A percentile compares a stretch with the other conserved stretches of the same genome.
Conservation (phyloP, 2,113 vertebrate genomes). For the Pseudorectes ferrugineus region DNA sequence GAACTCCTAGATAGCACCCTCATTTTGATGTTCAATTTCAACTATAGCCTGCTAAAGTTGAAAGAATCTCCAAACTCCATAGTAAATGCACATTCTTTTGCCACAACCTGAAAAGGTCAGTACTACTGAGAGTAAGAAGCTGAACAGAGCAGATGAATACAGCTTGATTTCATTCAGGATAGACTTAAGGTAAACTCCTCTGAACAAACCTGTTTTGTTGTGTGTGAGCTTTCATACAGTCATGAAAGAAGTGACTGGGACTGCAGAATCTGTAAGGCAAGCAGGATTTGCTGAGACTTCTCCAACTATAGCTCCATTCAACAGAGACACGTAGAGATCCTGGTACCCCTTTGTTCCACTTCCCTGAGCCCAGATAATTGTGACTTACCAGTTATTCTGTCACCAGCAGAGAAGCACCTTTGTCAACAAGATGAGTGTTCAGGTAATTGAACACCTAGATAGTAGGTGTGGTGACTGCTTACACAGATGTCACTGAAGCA, state of each 20-base stretch:
- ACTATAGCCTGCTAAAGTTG: neutral
- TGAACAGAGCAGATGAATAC: neutral
- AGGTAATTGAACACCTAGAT: neutral
- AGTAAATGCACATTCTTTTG: neutral
- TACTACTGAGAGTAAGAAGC: neutral
- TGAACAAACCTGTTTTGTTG: neutral
- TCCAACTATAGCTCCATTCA: neutral
- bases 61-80: neutral
- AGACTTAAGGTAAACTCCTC: neutral
- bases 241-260: neutral
- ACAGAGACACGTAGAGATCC: neutral
- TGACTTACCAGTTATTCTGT: neutral
- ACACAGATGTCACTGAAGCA: neutral
- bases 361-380: neutral
- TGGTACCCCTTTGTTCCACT: neutral
- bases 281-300: neutral
- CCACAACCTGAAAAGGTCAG: neutral
- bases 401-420: neutral
- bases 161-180: neutral
- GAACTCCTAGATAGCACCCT: neutral
- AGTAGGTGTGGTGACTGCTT: neutral
- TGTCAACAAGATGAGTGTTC: neutral
- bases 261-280: neutral
- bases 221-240: neutral
- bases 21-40: neutral